A percentile compares a stretch with the other conserved stretches of the same genome.
phyloP scores from a whole-genome alignment of 2,113 vertebrate genomes.

The Myotis lucifugus region DNA sequence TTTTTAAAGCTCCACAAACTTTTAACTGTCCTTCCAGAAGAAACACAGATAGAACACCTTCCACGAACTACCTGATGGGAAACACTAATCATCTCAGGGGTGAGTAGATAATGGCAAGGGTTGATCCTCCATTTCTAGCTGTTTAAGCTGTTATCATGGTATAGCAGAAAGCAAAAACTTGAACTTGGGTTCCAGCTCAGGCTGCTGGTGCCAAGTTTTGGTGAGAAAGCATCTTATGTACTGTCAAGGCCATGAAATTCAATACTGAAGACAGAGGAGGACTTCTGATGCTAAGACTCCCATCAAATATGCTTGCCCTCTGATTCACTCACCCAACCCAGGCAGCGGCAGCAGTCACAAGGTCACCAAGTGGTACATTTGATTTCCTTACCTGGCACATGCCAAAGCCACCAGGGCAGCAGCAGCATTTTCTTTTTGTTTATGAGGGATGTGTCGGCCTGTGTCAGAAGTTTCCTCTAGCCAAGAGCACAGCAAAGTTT shows the following conservation, averaged over 20 bases:
- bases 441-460: slow-evolving; percentile 86
- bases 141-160: background rate
- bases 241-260: background rate
- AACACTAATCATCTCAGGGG: background rate
- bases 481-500: slow-evolving; percentile 97
- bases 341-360: background rate
- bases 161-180: slow-evolving; percentile 5
- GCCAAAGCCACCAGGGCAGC: slow-evolving; percentile 97
- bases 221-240: background rate
- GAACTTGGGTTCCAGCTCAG: background rate
- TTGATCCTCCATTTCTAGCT: background rate
- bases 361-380: rapidly evolving
- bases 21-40: background rate
- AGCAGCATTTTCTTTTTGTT: slow-evolving; percentile 97
- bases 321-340: background rate
- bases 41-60: background rate
- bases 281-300: background rate
- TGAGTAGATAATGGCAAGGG: background rate
- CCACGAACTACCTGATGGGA: background rate
- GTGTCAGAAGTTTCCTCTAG: slow-evolving; percentile 89
- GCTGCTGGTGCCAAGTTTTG: background rate
- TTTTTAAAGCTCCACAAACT: background rate
- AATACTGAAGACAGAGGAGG: slow-evolving; percentile 29
- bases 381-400: slow-evolving; percentile 92
- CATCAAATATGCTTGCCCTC: background rate